Base-by-base conservation (phyloP, 2,797 vertebrate species). In the Hoplostethus atlanticus region DNA sequence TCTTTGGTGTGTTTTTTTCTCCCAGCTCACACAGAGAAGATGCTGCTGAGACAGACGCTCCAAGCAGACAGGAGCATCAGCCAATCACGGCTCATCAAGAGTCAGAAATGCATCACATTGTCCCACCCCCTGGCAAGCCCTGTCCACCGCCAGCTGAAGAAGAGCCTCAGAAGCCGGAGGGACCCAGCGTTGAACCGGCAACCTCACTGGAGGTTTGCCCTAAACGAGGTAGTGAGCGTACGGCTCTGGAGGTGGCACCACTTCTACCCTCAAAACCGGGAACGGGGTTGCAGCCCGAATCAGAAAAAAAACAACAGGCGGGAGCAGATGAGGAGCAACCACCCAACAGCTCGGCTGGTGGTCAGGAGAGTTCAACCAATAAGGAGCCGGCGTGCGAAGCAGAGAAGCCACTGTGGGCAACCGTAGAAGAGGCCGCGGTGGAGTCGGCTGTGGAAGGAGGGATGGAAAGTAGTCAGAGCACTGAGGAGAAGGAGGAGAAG, bases 361-460 rank as follows among this genome's bases (percentile, higher is more conserved):
- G 75, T 68, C 75, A 60, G 74, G 77, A 83, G 78, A 48, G 58
- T 62, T 56, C 55, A 0, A 3, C 63, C 51, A 16, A 69, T 5
- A 31, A 84, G 59, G 73, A 88, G 62, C 80, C 87, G 3, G 84
- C 40, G 65, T 64, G 75, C 1, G 76, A 87, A 36, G 84, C 73
- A 16, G 92, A 92, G 52, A 84, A 86, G 52, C 78, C 91, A 56
- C 87, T 92, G 60, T 91, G 92, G 92, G 90, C 87, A 4, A 64
- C 89, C 16, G 83, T 92, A 80, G 92, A 91, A 85, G 91, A 91
- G 79, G 83, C 78, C 73, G 52, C 87, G n/a, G 72, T 21, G 0
- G 87, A 84, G 75, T 46, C 60, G 1, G 79, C 55, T 57, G 40
- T 1, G 10, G 71, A 76, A 38, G 46, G 16, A 73, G 64, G 56